phyloP scores from a whole-genome alignment of 2,888 invertebrate genomes.

The Polietes domitor region DNA sequence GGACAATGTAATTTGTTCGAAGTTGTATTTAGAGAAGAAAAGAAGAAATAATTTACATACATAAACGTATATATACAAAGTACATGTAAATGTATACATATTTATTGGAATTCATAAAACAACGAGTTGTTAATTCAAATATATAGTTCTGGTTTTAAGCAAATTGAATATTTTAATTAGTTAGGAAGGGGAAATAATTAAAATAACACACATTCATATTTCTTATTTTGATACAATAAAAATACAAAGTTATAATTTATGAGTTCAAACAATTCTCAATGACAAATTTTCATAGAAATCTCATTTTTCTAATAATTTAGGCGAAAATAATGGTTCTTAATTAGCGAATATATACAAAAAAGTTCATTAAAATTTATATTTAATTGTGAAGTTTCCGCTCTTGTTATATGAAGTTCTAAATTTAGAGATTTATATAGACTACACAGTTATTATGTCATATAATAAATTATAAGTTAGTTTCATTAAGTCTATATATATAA shows the following conservation, averaged over 20 bases:
- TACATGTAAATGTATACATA: constrained; percentile 22
- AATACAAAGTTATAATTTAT: constrained; percentile 53
- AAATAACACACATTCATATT: constrained; percentile 45
- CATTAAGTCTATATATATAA: constrained; percentile 30
- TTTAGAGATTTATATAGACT: constrained; percentile 46
- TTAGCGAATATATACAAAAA: constrained; percentile 54
- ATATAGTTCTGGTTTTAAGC: constrained; percentile 44
- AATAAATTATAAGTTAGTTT: constrained; percentile 51
- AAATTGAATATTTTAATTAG: constrained; percentile 49
- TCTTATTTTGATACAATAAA: constrained; percentile 53
- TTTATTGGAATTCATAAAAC: constrained; percentile 64
- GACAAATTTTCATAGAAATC: constrained; percentile 53
- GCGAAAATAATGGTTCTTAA: constrained; percentile 47
- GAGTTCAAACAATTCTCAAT: constrained; percentile 59
- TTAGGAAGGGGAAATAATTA: constrained; percentile 43
- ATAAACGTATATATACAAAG: constrained; percentile 46
- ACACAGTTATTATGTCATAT: constrained; percentile 40
- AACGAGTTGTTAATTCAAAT: constrained; percentile 61
- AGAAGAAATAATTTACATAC: not conserved
- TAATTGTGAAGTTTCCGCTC: not conserved
- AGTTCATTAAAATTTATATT: constrained; percentile 48
- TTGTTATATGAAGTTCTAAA: constrained; percentile 28
- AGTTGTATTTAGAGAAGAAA: no score
- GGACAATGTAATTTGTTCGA: no score
- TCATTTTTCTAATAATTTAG: constrained; percentile 43